These are phyloP conservation scores for Lethenteron camtschaticum DNA, from an alignment of 2,113 vertebrate species.

Conservation along the genomic window DNA sequence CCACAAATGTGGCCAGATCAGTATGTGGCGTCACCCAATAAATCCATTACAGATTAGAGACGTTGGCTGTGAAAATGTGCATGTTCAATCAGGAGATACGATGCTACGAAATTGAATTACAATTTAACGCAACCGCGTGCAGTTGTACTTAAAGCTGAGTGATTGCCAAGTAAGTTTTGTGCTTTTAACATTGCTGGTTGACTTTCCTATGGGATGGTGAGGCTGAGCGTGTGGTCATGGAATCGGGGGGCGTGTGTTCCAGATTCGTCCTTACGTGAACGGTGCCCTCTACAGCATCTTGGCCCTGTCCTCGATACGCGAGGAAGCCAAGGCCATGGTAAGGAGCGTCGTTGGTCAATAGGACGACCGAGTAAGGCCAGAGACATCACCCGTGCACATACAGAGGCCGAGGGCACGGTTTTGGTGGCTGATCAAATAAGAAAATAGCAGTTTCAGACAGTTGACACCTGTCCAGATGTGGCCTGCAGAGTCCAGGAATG, in stretches of 20 bases:
- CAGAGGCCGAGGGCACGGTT: background rate
- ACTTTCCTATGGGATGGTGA: background rate
- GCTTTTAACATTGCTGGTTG: background rate
- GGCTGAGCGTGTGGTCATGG: background rate
- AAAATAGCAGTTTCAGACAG: constrained; percentile 7
- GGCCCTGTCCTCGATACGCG: constrained; percentile 42
- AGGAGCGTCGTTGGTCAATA: constrained; percentile 14
- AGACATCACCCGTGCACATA: background rate
- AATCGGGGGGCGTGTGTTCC: constrained; percentile 7
- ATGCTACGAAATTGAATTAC: background rate
- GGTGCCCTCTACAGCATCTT: constrained; percentile 79
- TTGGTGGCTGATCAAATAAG: background rate
- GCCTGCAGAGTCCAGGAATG: too few species aligned
- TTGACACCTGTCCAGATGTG: constrained; percentile 10
- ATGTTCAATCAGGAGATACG: background rate
- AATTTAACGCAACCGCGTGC: background rate
- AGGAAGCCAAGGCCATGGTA: constrained; percentile 82
- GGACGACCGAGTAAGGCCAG: too few species aligned
- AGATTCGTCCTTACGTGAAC: constrained; percentile 79
- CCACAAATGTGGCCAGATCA: too few species aligned
- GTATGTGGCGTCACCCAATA: too few species aligned
- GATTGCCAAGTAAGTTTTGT: too few species aligned
- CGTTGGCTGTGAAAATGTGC: background rate
- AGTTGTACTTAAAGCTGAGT: background rate
- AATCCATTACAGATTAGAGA: background rate